Evolutionary conservation across 2,888 invertebrate genomes (phyloP).

Genomic region (Trichogramma evanescens): DNA sequence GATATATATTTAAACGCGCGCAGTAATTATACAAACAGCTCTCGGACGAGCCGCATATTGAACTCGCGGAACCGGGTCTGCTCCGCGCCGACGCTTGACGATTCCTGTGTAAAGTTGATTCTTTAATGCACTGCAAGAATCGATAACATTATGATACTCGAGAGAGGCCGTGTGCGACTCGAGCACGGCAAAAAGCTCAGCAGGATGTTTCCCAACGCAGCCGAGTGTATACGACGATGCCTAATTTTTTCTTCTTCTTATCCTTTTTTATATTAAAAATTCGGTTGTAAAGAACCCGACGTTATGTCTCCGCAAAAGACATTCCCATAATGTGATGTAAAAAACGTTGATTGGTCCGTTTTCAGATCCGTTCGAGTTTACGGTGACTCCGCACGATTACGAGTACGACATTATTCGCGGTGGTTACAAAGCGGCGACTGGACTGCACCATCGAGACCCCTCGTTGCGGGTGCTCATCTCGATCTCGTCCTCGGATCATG

Average conservation of each 20-base stretch:
- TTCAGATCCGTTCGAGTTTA: conserved; percentile 57
- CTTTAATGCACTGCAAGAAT: too few species aligned
- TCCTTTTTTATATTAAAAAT: neutral
- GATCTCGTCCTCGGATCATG: conserved; percentile 50
- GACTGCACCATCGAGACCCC: conserved; percentile 61
- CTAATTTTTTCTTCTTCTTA: neutral
- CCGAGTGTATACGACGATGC: neutral
- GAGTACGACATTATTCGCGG: conserved; percentile 69
- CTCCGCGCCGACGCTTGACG: too few species aligned
- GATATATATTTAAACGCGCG: too few species aligned
- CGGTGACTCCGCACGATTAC: conserved; percentile 59
- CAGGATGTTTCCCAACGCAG: too few species aligned
- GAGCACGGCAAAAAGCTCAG: too few species aligned
- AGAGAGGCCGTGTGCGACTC: too few species aligned
- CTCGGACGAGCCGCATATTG: too few species aligned
- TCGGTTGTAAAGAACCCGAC: neutral
- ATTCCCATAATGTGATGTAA: too few species aligned
- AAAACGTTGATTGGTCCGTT: neutral
- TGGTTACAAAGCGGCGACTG: conserved; percentile 65
- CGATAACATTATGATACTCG: too few species aligned
- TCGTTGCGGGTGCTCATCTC: conserved; percentile 66
- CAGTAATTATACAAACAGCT: too few species aligned
- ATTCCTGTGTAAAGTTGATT: too few species aligned
- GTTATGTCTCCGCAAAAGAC: too few species aligned
- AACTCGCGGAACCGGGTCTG: neutral